These are phyloP conservation scores for Thymallus thymallus DNA, from an alignment of 2,113 vertebrate species.

Conservation along the genomic window DNA sequence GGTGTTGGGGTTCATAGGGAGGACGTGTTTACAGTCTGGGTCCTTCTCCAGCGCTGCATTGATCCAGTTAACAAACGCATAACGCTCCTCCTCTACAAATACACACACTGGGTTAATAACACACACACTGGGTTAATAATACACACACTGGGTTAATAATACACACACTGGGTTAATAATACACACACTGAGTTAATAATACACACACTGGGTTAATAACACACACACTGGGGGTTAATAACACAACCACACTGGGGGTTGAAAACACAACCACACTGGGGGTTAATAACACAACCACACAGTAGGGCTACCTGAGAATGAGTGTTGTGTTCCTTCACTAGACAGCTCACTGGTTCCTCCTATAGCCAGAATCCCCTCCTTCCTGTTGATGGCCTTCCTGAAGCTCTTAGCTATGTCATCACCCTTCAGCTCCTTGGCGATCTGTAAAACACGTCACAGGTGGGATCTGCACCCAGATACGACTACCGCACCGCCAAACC, in stretches of 20 bases:
- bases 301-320: conserved; percentile 64
- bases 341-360: conserved; percentile 88
- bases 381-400: conserved; percentile 87
- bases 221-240: no score
- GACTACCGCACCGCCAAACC: background rate
- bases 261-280: background rate
- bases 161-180: background rate
- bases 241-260: background rate
- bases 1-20: conserved; percentile 89
- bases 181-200: background rate
- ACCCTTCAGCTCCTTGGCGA: conserved; percentile 85
- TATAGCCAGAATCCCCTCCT: conserved; percentile 89
- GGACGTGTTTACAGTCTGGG: conserved; percentile 78
- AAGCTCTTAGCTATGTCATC: conserved; percentile 82
- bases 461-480: no score
- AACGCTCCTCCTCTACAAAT: conserved; percentile 90
- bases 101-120: background rate
- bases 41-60: conserved; percentile 88
- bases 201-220: no score
- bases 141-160: background rate
- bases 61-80: conserved; percentile 93
- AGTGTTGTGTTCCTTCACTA: conserved; percentile 90
- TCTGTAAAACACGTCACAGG: no score
- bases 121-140: background rate
- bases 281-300: no score